A percentile compares a stretch with the other conserved stretches of the same genome.
Evolutionary conservation across 2,797 vertebrate species (phyloP).

Genomic region (Parambassis ranga): DNA sequence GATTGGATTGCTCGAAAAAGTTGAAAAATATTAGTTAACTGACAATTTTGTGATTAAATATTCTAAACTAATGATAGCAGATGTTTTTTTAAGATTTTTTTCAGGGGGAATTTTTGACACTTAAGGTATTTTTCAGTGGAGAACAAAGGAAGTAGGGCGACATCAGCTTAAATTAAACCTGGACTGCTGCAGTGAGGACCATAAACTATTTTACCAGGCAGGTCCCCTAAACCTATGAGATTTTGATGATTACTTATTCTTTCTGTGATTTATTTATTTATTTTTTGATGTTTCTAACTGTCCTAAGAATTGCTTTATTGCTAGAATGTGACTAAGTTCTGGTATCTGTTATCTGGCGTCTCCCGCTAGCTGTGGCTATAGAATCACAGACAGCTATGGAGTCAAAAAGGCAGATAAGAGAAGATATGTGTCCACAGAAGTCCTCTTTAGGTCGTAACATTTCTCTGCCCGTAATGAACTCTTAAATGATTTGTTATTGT

Average conservation of each 20-base stretch:
- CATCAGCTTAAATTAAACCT: too few species aligned
- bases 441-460: constrained; percentile 16
- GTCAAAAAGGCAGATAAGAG: constrained; percentile 54
- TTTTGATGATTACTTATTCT: too few species aligned
- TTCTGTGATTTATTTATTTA: neutral
- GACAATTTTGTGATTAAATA: too few species aligned
- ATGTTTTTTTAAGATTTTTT: too few species aligned
- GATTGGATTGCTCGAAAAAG: neutral
- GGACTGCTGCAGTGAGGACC: too few species aligned
- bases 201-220: too few species aligned
- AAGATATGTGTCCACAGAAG: constrained; percentile 38
- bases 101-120: too few species aligned
- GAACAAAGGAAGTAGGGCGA: too few species aligned
- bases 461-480: constrained; percentile 13
- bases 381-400: constrained; percentile 20
- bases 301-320: neutral
- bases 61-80: too few species aligned
- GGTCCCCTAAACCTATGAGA: too few species aligned
- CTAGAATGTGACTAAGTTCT: constrained; percentile 1
- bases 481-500: neutral
- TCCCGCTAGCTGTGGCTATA: constrained; percentile 38
- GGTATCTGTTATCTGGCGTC: constrained; percentile 39
- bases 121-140: too few species aligned
- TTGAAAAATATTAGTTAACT: neutral
- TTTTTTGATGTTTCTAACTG: neutral